Percentiles rank a stretch among this genome's conserved stretches.
phyloP scores from a whole-genome alignment of 2,888 invertebrate species.

The Philhelius pedissequus region DNA sequence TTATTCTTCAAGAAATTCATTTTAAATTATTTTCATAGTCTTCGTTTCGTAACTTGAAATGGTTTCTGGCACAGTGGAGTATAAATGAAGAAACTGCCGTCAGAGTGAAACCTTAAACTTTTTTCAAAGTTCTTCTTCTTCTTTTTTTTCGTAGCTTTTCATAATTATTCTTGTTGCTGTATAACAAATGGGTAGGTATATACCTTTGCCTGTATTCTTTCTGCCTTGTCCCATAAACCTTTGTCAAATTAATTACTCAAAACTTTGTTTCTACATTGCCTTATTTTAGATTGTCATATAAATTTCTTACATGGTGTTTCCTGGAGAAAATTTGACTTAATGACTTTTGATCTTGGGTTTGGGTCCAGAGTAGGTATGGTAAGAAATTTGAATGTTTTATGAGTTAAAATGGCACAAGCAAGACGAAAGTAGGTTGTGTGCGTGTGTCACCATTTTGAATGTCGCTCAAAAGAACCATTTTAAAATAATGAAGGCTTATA shows the following conservation, averaged over 20 bases:
- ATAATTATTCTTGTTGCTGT: constrained; percentile 40
- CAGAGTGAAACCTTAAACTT: constrained; percentile 34
- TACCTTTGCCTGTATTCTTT: background rate
- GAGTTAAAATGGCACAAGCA: background rate
- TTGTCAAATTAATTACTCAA: constrained; percentile 66
- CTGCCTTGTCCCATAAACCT: constrained; percentile 11
- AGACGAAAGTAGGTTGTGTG: too few species aligned
- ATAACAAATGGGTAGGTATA: too few species aligned
- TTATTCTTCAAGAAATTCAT: constrained; percentile 33
- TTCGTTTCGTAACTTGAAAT: constrained; percentile 43
- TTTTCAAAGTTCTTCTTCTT: constrained; percentile 13
- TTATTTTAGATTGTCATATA: constrained; percentile 49
- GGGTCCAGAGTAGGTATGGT: background rate
- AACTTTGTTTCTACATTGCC: constrained; percentile 48
- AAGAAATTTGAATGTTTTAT: background rate
- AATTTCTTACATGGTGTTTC: constrained; percentile 40
- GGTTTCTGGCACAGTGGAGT: constrained; percentile 4
- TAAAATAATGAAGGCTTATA: too few species aligned
- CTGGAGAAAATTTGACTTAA: constrained; percentile 35
- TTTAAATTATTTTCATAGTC: constrained; percentile 53
- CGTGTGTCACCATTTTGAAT: too few species aligned
- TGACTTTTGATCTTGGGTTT: background rate
- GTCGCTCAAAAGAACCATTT: too few species aligned
- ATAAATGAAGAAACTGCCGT: background rate
- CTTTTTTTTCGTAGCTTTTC: background rate